A percentile compares a stretch with the other conserved stretches of the same genome.
Conservation (phyloP, 92 coral and sea anemone species). For the Bergia sp. region DNA sequence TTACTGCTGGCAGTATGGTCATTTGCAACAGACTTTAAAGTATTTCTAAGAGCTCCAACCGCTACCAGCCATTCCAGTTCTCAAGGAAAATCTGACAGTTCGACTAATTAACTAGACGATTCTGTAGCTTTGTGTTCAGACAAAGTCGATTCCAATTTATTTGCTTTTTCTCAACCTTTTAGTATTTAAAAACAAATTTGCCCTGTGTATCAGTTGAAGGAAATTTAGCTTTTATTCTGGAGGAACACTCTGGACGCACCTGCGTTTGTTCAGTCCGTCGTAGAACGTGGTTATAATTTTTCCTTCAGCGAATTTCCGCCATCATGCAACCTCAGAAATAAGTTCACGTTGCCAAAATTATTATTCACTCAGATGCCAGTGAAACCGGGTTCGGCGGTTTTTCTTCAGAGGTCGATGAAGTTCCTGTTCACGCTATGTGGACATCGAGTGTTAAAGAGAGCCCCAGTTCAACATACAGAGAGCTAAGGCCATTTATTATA, state of each 20-base stretch:
- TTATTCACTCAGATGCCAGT: slow-evolving; percentile 7
- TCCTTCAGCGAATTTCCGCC: slow-evolving; percentile 1
- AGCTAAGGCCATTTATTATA: background rate
- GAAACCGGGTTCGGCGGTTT: slow-evolving; percentile 4
- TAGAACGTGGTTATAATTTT: background rate
- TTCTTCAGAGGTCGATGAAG: background rate
- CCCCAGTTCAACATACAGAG: background rate
- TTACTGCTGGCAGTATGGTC: too few relatives aligned
- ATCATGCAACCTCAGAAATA: slow-evolving; percentile 10
- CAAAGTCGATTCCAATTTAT: background rate
- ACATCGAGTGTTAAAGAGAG: background rate
- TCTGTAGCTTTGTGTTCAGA: background rate
- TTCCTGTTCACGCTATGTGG: background rate
- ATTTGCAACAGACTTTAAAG: too few relatives aligned
- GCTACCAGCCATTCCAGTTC: too few relatives aligned
- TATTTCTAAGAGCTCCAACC: too few relatives aligned
- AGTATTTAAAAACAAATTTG: slow-evolving; percentile 1
- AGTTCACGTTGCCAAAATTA: slow-evolving; percentile 3
- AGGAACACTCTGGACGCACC: slow-evolving; percentile 16
- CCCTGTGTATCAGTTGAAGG: background rate
- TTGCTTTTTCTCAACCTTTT: slow-evolving; percentile 5
- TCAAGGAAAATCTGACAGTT: too few relatives aligned
- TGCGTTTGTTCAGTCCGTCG: background rate
- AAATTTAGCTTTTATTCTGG: slow-evolving; percentile 5
- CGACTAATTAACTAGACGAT: too few relatives aligned